A percentile compares a stretch with the other conserved stretches of the same genome.
phyloP scores from a whole-genome alignment of 2,113 vertebrate genomes.

The Butorides virescens region DNA sequence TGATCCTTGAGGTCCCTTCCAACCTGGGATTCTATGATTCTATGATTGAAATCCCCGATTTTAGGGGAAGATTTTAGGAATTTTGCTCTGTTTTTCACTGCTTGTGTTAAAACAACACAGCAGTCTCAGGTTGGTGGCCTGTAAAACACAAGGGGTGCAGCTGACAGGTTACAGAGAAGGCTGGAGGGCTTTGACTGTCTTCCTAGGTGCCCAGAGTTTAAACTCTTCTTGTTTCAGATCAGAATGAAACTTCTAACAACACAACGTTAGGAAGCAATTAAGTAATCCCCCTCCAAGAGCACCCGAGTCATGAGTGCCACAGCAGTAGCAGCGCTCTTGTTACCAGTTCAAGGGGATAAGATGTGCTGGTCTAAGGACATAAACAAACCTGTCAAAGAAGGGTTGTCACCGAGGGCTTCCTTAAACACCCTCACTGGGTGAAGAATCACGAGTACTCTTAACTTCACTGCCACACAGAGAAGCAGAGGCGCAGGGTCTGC shows the following conservation, averaged over 20 bases:
- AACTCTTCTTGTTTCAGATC: not conserved
- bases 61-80: not conserved
- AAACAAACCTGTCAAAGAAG: not conserved
- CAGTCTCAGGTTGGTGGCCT: not conserved
- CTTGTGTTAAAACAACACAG: not conserved
- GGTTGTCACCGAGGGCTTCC: not conserved
- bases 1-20: no score
- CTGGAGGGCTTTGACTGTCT: not conserved
- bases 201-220: not conserved
- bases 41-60: no score
- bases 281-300: not conserved
- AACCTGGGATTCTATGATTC: no score
- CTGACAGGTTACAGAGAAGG: not conserved
- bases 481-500: not conserved
- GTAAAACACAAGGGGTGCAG: not conserved
- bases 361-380: not conserved
- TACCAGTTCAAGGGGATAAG: not conserved
- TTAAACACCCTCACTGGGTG: not conserved
- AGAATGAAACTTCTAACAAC: not conserved
- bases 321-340: not conserved
- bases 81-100: not conserved
- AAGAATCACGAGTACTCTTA: not conserved
- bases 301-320: fast-evolving
- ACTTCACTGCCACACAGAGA: not conserved
- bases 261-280: not conserved